Evolutionary conservation across 2,797 vertebrate genomes (phyloP), one percentile per base, ranked within the genome.

Genomic region (Aulostomus chinensis): DNA sequence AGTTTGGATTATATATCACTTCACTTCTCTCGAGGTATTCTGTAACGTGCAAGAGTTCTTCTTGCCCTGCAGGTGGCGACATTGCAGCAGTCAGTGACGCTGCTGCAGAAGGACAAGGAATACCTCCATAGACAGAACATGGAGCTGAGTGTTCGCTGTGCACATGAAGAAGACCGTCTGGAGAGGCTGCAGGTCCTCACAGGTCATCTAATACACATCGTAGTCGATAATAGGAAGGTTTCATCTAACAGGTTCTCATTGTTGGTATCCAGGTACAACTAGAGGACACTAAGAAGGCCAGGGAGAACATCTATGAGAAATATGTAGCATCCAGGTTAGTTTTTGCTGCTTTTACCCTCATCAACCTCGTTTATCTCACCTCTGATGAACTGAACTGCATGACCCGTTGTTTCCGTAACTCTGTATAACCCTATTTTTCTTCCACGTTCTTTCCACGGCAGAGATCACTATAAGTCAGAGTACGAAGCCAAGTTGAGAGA

Each of bases 101-200:
- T 99, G 26, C 83, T 99, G 31, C 94, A 98, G 85, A 99, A 97
- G 73, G 97, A 99, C 83, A 99, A 99, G 76, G 97, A 98, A 7
- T 99, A 96, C 62, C 89, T 99, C 17, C 94, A 92, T 81, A 92
- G 91, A 28, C 96, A 99, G 80, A 98, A 94, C 83, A 93, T 94
- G 92, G 97, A 99, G 84, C 90, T 99, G 9, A 96, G 82, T 37
- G 91, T 99, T 36, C 95, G 96, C 56, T 93, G 93, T 84, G 94
- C 95, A 5, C 95, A 97, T 11, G 93, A 93, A 64, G 93, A 96
- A 61, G 96, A 98, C 66, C 94, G 95, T 3, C 86, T 97, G 37
- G 96, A 98, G 68, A 93, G 95, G 67, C 88, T 98, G 61, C 96
- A 98, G 43, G 63, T 76, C 20, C 13, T 7, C 16, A 3, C 21